Evolutionary conservation across 2,797 vertebrate genomes (phyloP), one percentile per base, ranked within the genome.

Genomic region (Champsocephalus esox): DNA sequence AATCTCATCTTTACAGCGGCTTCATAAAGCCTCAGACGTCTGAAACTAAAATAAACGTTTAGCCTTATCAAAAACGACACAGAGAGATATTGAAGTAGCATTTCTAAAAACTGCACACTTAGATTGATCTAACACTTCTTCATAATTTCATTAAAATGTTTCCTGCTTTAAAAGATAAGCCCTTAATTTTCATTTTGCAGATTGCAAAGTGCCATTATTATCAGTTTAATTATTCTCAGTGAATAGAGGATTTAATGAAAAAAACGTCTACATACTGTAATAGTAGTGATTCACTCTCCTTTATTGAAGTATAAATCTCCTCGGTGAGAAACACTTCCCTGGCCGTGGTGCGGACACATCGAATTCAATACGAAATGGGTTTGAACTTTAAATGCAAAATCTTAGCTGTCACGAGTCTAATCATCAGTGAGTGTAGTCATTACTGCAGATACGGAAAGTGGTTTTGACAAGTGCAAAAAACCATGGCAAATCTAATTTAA

Each of bases 191-290:
- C 73, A 92, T 93, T 91, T 89, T 81, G 79, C 75, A 92, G 90
- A 94, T 93, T 89, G 86, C 75, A 79, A 90, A 92, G 87, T 92
- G 82, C 75, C 90, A 90, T 92, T 90, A 92, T 92, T 92, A 94
- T 94, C 93, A 86, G 80, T 90, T 92, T 92, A 93, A 94, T 92
- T 94, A 94, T 94, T 92, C 83, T 73, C 80, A 88, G 83, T 85
- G 91, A 93, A 90, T 90, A 91, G 85, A 81, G 75, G 57, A 62
- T 89, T 85, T 90, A 94, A 93, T 95, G 88, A 94, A 92, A 86
- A 90, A 89, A 92, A 89, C 76, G 89, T 90, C 91, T 86, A 75
- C 72, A 84, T 82, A 63, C 38, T 81, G 72, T 76, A 92, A 89
- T 81, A 86, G 75, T 72, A 73, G 86, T 81, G 77, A 90, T 91